phyloP scores from a whole-genome alignment of 2,888 invertebrate species.

The Acanthopleura granulata region DNA sequence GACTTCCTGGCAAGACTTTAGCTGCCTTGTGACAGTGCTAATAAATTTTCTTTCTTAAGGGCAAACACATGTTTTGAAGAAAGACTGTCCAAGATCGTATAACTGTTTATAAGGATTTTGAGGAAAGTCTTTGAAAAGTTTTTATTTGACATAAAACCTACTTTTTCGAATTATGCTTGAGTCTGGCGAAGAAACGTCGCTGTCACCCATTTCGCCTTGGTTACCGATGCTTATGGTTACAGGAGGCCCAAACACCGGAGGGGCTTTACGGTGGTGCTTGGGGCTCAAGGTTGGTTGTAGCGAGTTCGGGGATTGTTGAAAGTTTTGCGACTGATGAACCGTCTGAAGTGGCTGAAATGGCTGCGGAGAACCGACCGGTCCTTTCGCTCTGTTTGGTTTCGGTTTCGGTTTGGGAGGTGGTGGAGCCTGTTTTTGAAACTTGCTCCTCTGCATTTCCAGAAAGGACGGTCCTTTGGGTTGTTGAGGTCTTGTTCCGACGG shows the following conservation, averaged over 20 bases:
- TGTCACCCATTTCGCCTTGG: constrained; percentile 22
- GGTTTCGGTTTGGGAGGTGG: constrained; percentile 14
- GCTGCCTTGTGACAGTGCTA: too few species aligned
- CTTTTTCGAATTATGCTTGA: constrained; percentile 37
- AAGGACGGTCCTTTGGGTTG: background rate
- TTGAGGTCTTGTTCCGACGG: background rate
- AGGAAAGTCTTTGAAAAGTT: too few species aligned
- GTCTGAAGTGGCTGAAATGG: background rate
- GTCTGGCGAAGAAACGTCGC: constrained; percentile 35
- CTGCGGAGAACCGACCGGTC: background rate
- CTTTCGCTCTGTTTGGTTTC: constrained; percentile 1
- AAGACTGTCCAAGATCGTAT: too few species aligned
- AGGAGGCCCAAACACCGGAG: constrained; percentile 53
- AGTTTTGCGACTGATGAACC: background rate
- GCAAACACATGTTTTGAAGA: too few species aligned
- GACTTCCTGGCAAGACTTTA: too few species aligned
- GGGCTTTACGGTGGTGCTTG: constrained; percentile 31
- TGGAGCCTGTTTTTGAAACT: constrained; percentile 11
- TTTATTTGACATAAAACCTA: constrained; percentile 26
- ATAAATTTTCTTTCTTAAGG: too few species aligned
- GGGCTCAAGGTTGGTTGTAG: background rate
- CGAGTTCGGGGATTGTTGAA: background rate
- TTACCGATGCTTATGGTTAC: constrained; percentile 35
- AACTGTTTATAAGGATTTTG: too few species aligned
- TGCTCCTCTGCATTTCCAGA: constrained; percentile 6